These are phyloP conservation scores for Garra rufa DNA, from an alignment of 2,113 vertebrate genomes.

Conservation along the genomic window DNA sequence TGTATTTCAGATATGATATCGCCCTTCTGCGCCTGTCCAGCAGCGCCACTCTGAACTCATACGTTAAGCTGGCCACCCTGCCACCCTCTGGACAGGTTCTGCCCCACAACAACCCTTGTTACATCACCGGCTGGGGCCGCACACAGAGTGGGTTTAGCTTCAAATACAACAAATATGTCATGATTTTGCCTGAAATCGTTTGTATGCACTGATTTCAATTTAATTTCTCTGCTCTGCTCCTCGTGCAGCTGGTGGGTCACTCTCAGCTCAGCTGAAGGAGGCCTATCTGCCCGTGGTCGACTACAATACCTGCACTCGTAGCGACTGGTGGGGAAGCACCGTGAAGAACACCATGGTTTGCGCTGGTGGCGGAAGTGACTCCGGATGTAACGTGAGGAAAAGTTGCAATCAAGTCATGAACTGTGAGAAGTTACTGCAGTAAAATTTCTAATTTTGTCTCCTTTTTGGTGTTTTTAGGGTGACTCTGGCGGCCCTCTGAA, in stretches of 20 bases:
- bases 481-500: constrained; percentile 91
- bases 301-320: constrained; percentile 77
- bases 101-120: constrained; percentile 82
- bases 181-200: background rate
- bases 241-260: constrained; percentile 79
- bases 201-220: background rate
- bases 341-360: constrained; percentile 89
- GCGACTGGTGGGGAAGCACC: constrained; percentile 84
- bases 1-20: constrained; percentile 82
- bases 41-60: constrained; percentile 76
- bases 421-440: background rate
- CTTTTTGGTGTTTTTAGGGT: constrained; percentile 69
- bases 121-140: constrained; percentile 88
- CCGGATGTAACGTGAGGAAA: constrained; percentile 83
- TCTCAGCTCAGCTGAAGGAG: constrained; percentile 84
- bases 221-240: background rate
- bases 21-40: constrained; percentile 81
- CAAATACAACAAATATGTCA: background rate
- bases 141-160: constrained; percentile 80
- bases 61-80: constrained; percentile 80
- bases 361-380: constrained; percentile 78
- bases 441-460: background rate
- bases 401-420: background rate
- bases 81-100: constrained; percentile 78
- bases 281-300: constrained; percentile 82